Evolutionary conservation across 2,888 invertebrate genomes (phyloP).

Genomic region (Caenorhabditis zanzibari): DNA sequence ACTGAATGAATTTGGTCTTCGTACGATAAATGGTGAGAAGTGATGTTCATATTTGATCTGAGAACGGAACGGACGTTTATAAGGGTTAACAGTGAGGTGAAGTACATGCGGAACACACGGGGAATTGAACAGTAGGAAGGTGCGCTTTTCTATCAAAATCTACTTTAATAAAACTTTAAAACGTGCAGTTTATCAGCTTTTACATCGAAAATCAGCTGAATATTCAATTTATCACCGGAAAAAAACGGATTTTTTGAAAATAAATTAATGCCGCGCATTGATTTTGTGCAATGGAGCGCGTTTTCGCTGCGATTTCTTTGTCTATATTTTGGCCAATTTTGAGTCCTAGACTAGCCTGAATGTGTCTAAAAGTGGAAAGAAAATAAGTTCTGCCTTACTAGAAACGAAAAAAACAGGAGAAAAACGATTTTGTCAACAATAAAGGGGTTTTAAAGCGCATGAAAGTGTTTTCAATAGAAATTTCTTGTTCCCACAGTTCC

Average conservation of each 20-base stretch:
- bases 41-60: conserved; percentile 46
- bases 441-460: background rate
- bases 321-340: background rate
- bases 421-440: conserved; percentile 1
- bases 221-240: background rate
- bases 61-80: conserved; percentile 40
- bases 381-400: background rate
- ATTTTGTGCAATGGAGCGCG: conserved; percentile 42
- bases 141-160: background rate
- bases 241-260: conserved; percentile 38
- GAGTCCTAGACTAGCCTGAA: background rate
- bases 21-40: conserved; percentile 15
- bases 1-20: conserved; percentile 42
- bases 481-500: conserved; percentile 13
- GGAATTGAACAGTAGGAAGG: conserved; percentile 8
- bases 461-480: conserved; percentile 1
- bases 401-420: background rate
- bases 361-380: background rate
- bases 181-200: background rate
- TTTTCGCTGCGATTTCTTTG: background rate
- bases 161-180: background rate
- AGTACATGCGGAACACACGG: conserved; percentile 48
- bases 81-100: conserved; percentile 27
- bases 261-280: conserved; percentile 24
- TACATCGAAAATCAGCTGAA: background rate